These are phyloP conservation scores for Taphrorychus bicolor DNA, from an alignment of 2,888 invertebrate species.

Conservation along the genomic window DNA sequence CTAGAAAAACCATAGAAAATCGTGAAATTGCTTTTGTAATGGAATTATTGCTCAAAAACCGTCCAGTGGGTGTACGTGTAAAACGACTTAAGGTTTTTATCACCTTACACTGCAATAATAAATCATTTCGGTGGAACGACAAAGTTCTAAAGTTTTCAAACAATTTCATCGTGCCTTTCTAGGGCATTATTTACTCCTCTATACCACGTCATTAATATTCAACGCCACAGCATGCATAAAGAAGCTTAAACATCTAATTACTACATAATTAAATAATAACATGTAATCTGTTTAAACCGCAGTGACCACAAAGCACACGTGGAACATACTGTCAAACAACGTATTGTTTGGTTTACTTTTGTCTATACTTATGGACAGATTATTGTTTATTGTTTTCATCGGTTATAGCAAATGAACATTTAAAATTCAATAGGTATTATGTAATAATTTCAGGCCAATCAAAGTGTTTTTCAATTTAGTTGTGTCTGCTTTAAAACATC, in stretches of 20 bases:
- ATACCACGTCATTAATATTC: not conserved
- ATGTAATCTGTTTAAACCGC: conserved; percentile 20
- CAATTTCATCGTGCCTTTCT: not conserved
- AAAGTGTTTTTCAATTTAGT: too few species aligned
- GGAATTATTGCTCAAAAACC: conserved; percentile 20
- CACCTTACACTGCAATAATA: not conserved
- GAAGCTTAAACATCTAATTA: conserved; percentile 2
- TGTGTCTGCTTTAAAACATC: too few species aligned
- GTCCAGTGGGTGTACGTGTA: conserved; percentile 13
- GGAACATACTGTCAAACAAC: conserved; percentile 11
- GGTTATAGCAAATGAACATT: too few species aligned
- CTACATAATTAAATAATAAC: too few species aligned
- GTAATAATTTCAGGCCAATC: too few species aligned
- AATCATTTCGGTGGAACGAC: not conserved
- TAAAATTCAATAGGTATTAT: too few species aligned
- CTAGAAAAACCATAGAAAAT: conserved; percentile 27
- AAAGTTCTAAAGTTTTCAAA: not conserved
- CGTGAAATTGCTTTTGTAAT: conserved; percentile 26
- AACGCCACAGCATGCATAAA: not conserved
- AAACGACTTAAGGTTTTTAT: conserved; percentile 3
- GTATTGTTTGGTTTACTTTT: too few species aligned
- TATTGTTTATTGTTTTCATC: too few species aligned
- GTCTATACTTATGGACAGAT: too few species aligned
- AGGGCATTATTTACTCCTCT: not conserved
- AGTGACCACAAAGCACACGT: conserved; percentile 22